phyloP scores from a whole-genome alignment of 2,888 invertebrate genomes.

The Cantharis rustica region DNA sequence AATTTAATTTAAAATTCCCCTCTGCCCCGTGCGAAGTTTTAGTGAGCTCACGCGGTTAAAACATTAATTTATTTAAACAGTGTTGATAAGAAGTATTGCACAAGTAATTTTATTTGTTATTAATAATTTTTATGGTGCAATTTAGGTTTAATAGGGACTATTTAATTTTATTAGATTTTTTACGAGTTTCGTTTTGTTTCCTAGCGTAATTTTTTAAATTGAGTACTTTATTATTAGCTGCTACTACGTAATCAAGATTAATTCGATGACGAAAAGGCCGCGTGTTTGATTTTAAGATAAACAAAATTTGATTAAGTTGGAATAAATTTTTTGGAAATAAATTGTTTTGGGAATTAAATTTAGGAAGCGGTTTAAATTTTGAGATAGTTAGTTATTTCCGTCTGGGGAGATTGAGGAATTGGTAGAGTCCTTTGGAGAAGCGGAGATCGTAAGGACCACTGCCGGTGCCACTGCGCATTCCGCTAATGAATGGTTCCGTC shows the following conservation, averaged over 20 bases:
- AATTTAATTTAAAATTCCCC: neutral
- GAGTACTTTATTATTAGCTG: neutral
- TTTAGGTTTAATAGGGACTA: neutral
- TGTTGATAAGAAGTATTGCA: neutral
- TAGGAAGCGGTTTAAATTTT: neutral
- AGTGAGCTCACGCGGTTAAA: neutral
- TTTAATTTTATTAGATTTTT: neutral
- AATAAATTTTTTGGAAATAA: neutral
- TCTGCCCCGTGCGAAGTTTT: neutral
- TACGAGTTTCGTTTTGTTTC: neutral
- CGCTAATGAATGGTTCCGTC: slow-evolving; percentile 9
- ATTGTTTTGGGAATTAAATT: neutral
- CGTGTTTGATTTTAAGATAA: neutral
- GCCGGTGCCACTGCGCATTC: neutral
- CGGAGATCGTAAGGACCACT: neutral
- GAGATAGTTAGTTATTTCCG: neutral
- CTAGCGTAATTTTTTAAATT: neutral
- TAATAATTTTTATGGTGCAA: neutral
- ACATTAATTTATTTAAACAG: neutral
- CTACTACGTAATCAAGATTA: neutral
- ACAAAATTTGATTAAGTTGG: neutral
- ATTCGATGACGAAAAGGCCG: neutral
- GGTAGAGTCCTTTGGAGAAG: neutral
- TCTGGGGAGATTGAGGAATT: neutral
- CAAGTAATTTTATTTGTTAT: neutral